Evolutionary conservation across 2,113 vertebrate species (phyloP), one percentile per base, ranked within the genome.

Genomic region (Sorex araneus): DNA sequence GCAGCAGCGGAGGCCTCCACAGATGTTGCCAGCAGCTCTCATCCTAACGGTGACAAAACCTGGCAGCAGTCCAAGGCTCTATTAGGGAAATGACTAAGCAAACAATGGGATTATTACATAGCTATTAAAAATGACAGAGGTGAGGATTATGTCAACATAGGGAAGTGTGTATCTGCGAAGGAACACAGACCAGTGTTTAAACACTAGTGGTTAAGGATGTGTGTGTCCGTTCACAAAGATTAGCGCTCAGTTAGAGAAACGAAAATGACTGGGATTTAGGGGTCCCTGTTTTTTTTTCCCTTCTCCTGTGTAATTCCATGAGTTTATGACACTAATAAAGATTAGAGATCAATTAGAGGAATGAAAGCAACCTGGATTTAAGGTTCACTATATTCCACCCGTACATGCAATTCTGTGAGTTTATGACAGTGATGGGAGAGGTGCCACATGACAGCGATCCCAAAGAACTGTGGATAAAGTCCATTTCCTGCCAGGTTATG

Each of bases 51-150:
- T 75, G 80, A n/a, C 64, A 82, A 93, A 23, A 67, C 1, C 21
- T 92, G 92, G 95, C 93, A 87, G 34, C 45, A 23, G 67, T 77
- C 92, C 95, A 95, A 95, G 47, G 73, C 40, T 81, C 69, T 94
- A 94, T 87, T 30, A 92, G 90, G 90, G 87, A 94, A 95, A 90
- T 78, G 92, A 91, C 94, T 94, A 93, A 92, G 81, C 93, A 94
- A 96, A 95, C 92, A 95, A 66, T 66, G n/a, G 93, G 90, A 95
- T 95, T 93, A 95, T 95, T 87, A 93, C 43, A 89, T 70, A 94
- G 90, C 87, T 91, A 91, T 97, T 94, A 94, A 92, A 91, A 95
- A 94, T 92, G 93, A 95, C 90, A 95, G 92, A 92, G 84, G 84
- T 91, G 84, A 93, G 84, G 87, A 91, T 54, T 93, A 2, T 92